Evolutionary conservation across 1,140 invertebrate species (phyloP).

Genomic region (Babylonia areolata): DNA sequence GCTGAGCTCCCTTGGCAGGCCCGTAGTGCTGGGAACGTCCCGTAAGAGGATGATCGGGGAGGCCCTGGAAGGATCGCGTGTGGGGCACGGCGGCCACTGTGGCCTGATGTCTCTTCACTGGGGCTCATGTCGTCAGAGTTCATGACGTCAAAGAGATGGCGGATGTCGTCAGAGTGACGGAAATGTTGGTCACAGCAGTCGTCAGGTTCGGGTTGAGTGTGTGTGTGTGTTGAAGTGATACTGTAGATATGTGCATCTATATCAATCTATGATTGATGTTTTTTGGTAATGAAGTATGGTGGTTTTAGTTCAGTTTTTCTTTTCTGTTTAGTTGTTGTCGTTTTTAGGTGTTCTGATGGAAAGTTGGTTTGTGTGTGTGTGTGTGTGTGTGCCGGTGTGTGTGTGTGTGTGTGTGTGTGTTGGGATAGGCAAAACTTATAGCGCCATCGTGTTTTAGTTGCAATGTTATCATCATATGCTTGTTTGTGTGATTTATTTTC

Average conservation of each 20-base stretch:
- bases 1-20: not conserved
- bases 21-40: not conserved
- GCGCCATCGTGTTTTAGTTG: too few species aligned
- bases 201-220: not conserved
- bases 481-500: too few species aligned
- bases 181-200: not conserved
- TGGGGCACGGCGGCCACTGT: slow-evolving; percentile 12
- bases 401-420: slow-evolving; percentile 10
- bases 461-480: too few species aligned
- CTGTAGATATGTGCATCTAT: too few species aligned
- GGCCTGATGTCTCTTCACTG: not conserved
- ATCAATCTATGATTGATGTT: too few species aligned
- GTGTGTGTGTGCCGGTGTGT: not conserved
- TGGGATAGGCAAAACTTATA: too few species aligned
- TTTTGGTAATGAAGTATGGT: too few species aligned
- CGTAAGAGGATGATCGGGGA: slow-evolving; percentile 1
- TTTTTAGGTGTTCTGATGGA: too few species aligned
- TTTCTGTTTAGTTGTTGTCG: too few species aligned
- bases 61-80: not conserved
- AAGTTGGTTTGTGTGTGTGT: not conserved
- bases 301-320: too few species aligned
- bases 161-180: slow-evolving; percentile 17
- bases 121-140: not conserved
- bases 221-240: too few species aligned
- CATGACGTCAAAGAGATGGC: not conserved